Percentiles rank a stretch among this genome's conserved stretches.
phyloP scores from a whole-genome alignment of 1,140 invertebrate genomes.

The Diorhabda carinulata region DNA sequence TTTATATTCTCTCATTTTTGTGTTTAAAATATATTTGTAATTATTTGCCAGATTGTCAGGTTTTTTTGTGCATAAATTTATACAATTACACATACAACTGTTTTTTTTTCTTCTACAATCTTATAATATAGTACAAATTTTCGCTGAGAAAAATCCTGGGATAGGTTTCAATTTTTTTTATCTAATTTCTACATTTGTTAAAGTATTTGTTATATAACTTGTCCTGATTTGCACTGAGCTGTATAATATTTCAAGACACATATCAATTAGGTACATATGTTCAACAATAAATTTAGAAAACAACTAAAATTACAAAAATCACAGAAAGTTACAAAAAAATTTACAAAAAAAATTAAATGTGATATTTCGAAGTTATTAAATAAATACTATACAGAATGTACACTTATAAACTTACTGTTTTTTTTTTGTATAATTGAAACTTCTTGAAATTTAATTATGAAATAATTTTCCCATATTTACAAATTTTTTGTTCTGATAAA shows the following conservation, averaged over 20 bases:
- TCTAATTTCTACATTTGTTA: slow-evolving; percentile 17
- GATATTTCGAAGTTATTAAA: slow-evolving; percentile 39
- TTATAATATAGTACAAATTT: slow-evolving; percentile 29
- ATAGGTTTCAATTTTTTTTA: slow-evolving; percentile 23
- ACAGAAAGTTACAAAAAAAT: slow-evolving; percentile 42
- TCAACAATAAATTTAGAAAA: slow-evolving; percentile 38
- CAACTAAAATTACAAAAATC: slow-evolving; percentile 37
- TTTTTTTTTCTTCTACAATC: slow-evolving; percentile 21
- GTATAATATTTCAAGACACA: slow-evolving; percentile 37
- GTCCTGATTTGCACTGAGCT: slow-evolving; percentile 41
- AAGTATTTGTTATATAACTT: slow-evolving; percentile 24
- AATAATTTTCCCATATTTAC: slow-evolving; percentile 27
- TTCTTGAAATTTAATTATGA: slow-evolving; percentile 20
- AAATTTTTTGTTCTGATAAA: slow-evolving; percentile 23
- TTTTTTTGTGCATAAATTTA: slow-evolving; percentile 37
- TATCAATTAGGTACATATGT: slow-evolving; percentile 41
- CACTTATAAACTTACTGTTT: slow-evolving; percentile 33
- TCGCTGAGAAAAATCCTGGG: slow-evolving; percentile 41
- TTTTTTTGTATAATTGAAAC: slow-evolving; percentile 19
- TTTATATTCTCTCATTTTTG: too few relatives aligned
- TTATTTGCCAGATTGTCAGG: slow-evolving; percentile 20
- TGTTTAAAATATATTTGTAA: background rate
- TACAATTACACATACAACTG: slow-evolving; percentile 29
- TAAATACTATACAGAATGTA: slow-evolving; percentile 48
- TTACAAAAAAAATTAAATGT: slow-evolving; percentile 32